Percentiles rank a stretch among this genome's conserved stretches.
These are phyloP conservation scores for Lacerta viridis DNA, from an alignment of 2,797 vertebrate genomes.

Conservation along the genomic window DNA sequence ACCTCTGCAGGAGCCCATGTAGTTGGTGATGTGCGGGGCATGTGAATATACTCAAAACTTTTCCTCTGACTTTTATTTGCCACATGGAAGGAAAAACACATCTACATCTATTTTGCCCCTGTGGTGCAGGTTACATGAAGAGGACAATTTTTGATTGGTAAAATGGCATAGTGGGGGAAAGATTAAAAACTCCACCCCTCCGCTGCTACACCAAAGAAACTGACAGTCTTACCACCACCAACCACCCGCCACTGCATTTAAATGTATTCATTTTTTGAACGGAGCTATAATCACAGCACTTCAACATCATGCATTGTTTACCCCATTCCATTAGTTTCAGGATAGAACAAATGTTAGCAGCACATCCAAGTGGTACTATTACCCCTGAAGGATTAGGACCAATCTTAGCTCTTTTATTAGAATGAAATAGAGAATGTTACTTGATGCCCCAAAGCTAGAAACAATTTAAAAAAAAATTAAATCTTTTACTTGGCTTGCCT, in stretches of 20 bases:
- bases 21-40: background rate
- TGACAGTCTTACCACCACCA: no score
- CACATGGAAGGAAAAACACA: background rate
- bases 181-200: background rate
- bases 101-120: background rate
- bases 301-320: background rate
- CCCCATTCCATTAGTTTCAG: background rate
- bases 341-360: background rate
- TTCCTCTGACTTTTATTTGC: background rate
- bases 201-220: background rate
- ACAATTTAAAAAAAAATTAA: background rate
- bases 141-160: background rate
- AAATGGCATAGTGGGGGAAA: background rate
- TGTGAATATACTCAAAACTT: background rate
- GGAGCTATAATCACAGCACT: background rate
- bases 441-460: background rate
- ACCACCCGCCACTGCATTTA: background rate
- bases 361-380: background rate
- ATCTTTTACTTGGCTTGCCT: background rate
- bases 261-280: background rate
- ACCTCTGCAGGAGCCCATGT: background rate
- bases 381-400: background rate
- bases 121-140: no score
- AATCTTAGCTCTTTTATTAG: background rate
- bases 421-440: background rate